Percentiles rank a stretch among this genome's conserved stretches.
Evolutionary conservation across 2,888 invertebrate species (phyloP).

Genomic region (Sepiola atlantica): DNA sequence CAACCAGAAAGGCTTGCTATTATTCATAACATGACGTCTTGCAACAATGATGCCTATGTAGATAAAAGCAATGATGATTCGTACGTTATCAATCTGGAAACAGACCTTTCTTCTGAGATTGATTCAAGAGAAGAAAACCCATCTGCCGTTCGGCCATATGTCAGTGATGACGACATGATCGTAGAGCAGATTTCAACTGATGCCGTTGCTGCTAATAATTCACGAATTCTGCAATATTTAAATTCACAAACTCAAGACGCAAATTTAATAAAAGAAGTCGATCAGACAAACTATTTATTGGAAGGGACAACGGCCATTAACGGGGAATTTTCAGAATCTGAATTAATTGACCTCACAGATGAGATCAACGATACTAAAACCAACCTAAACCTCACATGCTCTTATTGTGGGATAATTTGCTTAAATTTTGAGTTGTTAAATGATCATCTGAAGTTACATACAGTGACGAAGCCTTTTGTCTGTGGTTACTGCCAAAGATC

Average conservation of each 20-base stretch:
- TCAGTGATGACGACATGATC: background rate
- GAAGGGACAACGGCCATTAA: background rate
- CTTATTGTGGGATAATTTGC: background rate
- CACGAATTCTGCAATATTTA: background rate
- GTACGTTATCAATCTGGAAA: background rate
- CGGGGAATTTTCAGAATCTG: background rate
- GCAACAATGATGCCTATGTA: background rate
- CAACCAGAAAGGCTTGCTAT: background rate
- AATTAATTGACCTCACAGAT: background rate
- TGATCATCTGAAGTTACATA: background rate
- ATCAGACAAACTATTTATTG: background rate
- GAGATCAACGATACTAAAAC: background rate
- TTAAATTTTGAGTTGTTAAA: background rate
- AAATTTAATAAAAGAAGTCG: background rate
- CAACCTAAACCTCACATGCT: background rate
- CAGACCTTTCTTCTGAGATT: background rate
- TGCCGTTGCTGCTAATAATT: background rate
- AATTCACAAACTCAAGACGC: background rate
- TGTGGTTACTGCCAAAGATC: slow-evolving; percentile 8
- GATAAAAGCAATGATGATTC: background rate
- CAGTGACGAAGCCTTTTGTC: background rate
- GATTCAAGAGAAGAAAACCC: background rate
- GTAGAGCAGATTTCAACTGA: background rate
- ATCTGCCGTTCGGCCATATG: background rate
- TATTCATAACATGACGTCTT: background rate